phyloP scores from a whole-genome alignment of 37 sponge, comb jelly and placozoan species.

The Ephydatia muelleri region DNA sequence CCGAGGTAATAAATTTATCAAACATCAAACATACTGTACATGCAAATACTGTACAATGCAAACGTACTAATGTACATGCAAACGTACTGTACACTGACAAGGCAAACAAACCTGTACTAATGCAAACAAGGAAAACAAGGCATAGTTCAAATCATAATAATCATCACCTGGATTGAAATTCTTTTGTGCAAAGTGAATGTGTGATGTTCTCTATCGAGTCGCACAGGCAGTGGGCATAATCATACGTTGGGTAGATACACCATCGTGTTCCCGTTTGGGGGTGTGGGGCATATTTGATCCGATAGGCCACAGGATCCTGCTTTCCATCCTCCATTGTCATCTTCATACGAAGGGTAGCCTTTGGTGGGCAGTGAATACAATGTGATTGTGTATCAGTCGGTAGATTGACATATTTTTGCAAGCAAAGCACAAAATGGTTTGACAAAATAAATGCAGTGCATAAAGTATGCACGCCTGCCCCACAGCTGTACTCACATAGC shows the following conservation, averaged over 20 bases:
- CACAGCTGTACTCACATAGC: slow-evolving; percentile 56
- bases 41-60: no score
- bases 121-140: no score
- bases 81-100: no score
- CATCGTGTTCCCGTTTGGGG: slow-evolving; percentile 84
- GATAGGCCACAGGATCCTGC: slow-evolving; percentile 97
- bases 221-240: slow-evolving; percentile 99
- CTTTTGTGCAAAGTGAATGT: slow-evolving; percentile 99
- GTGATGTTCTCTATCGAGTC: slow-evolving; percentile 99
- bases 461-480: neutral
- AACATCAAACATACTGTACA: no score
- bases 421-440: neutral
- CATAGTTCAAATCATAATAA: no score
- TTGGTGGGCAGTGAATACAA: neutral
- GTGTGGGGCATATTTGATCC: slow-evolving; percentile 97
- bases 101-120: no score
- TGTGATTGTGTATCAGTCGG: no score
- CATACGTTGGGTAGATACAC: slow-evolving; percentile 99
- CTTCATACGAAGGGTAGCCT: slow-evolving; percentile 97
- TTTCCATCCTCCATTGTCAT: slow-evolving; percentile 93
- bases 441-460: neutral
- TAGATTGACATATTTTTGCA: no score
- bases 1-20: no score
- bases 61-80: no score
- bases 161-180: slow-evolving; percentile 97